Base-by-base conservation (phyloP, 2,113 vertebrate species). In the Chelonoidis abingdonii region DNA sequence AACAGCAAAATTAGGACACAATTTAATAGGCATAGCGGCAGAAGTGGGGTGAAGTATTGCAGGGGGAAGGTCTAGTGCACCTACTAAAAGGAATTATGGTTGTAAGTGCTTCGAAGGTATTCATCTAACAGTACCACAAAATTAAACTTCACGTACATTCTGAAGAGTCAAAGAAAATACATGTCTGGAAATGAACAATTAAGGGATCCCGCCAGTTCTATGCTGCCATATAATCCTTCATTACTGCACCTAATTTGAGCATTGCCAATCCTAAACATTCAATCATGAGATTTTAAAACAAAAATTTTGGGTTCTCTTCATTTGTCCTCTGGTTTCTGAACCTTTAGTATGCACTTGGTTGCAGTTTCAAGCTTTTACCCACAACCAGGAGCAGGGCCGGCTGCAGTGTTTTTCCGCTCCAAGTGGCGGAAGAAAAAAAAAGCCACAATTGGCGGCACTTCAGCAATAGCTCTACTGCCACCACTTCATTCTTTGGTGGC, bases 101-200 rank as follows among this genome's bases (percentile, higher is more conserved):
- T 62, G 59, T 16, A 29, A 62, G 59, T 31, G 59, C 59, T 31
- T 29, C 6, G 6, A 62, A 6, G 59, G 29, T 14, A 31, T 62
- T 57, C 22, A 2, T 57, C 56, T 31, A 62, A 62, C 29, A 31
- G 24, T 57, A 27, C 56, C 56, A 57, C 59, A 90, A 47, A 95
- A 89, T 76, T 24, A 50, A 17, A 65, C 75, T 88, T 76, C 93
- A 47, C 84, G 5, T 27, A 27, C 56, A 27, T 57, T 93, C 54
- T 94, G n/a, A 75, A 90, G 89, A 89, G 76, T 85, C 89, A 84
- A 96, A 93, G 6, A 80, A 81, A 50, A 13, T 85, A 87, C 22
- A 8, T 44, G 91, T 81, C 84, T 95, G 89, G 91, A 96, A 90
- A 83, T 10, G n/a, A 94, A n/a, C n/a, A 80, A 17, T 52, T 17